Conservation (phyloP, 2,113 vertebrate genomes). For the Nothoprocta pentlandii region DNA sequence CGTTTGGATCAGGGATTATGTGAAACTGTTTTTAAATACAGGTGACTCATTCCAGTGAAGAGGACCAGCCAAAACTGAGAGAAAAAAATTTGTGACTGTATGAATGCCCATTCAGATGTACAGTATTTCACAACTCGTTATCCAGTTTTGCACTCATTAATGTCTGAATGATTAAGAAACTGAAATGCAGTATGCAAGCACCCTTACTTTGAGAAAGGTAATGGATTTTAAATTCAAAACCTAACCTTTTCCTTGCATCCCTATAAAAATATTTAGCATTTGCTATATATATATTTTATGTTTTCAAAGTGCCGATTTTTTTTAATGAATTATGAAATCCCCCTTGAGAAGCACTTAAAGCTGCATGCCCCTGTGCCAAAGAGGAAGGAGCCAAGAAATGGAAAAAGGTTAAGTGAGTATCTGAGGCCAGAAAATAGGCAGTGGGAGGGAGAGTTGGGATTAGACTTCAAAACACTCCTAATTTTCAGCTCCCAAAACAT, state of each 20-base stretch:
- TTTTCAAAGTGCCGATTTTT: slow-evolving; percentile 6
- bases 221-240: slow-evolving; percentile 39
- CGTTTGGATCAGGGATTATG: not conserved
- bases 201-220: slow-evolving; percentile 2
- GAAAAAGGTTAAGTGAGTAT: slow-evolving; percentile 47
- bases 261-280: slow-evolving; percentile 54
- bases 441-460: not conserved
- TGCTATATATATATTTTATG: slow-evolving; percentile 39
- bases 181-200: not conserved
- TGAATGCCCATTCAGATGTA: not conserved
- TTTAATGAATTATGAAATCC: slow-evolving; percentile 24
- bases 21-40: not conserved
- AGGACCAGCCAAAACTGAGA: not conserved
- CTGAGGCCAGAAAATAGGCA: not conserved
- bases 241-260: slow-evolving; percentile 26
- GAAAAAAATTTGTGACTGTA: not conserved
- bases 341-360: not conserved
- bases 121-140: slow-evolving; percentile 43
- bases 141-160: slow-evolving; percentile 21
- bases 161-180: slow-evolving; percentile 19
- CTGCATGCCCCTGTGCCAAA: not conserved
- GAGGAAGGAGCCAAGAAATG: not conserved
- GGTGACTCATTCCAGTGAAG: not conserved
- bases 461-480: not conserved
- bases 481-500: slow-evolving; percentile 35